A percentile compares a stretch with the other conserved stretches of the same genome.
Evolutionary conservation across 2,888 invertebrate genomes (phyloP).

Genomic region (Adelphocoris suturalis): DNA sequence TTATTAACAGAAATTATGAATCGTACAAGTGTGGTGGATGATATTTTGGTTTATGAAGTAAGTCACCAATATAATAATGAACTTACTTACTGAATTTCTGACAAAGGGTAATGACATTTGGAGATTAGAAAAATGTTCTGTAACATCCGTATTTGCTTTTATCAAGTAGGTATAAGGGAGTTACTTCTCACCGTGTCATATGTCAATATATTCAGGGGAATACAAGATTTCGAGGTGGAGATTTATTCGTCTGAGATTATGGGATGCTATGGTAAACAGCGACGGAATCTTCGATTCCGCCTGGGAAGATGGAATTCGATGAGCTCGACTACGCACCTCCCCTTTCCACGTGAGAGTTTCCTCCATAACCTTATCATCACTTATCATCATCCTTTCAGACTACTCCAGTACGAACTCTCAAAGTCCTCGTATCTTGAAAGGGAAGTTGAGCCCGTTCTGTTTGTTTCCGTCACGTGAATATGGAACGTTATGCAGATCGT

Average conservation of each 20-base stretch:
- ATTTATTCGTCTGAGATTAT: neutral
- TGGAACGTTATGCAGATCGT: slow-evolving; percentile 36
- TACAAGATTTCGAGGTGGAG: neutral
- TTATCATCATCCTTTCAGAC: slow-evolving; percentile 13
- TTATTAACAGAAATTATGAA: no score
- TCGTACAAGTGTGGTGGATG: no score
- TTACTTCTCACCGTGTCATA: neutral
- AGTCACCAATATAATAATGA: no score
- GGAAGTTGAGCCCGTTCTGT: slow-evolving; percentile 26
- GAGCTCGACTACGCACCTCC: neutral
- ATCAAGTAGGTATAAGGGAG: no score
- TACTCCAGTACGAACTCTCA: neutral
- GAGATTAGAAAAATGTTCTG: no score
- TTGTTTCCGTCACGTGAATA: slow-evolving; percentile 27
- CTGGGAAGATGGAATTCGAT: neutral
- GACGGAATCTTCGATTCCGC: neutral
- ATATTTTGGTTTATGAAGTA: no score
- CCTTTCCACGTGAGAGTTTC: neutral
- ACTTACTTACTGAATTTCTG: no score
- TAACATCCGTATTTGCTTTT: no score
- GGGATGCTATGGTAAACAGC: slow-evolving; percentile 22
- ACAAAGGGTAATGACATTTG: no score
- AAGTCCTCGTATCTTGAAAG: neutral
- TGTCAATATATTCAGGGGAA: neutral
- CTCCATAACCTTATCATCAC: slow-evolving; percentile 33